A percentile compares a stretch with the other conserved stretches of the same genome.
These are phyloP conservation scores for Coleophora deauratella DNA, from an alignment of 2,888 invertebrate species.

Conservation along the genomic window DNA sequence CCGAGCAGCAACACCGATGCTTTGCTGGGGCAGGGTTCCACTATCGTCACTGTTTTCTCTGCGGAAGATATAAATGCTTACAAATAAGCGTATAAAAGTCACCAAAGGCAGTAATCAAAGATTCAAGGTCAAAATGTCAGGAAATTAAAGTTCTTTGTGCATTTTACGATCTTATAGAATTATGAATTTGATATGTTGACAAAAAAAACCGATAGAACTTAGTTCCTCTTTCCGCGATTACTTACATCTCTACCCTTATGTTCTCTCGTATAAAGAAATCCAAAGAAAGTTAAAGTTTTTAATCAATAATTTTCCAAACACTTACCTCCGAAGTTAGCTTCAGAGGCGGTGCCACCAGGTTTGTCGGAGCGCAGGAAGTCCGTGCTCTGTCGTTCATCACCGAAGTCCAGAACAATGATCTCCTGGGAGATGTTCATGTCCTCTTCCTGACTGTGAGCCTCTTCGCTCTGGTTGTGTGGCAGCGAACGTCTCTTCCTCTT, in stretches of 20 bases:
- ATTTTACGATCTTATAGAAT: no score
- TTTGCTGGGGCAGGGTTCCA: conserved; percentile 93
- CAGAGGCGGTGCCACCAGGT: conserved; percentile 74
- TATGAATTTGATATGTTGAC: no score
- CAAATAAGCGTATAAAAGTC: not conserved
- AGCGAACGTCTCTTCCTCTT: conserved; percentile 84
- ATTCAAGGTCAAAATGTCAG: no score
- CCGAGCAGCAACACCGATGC: conserved; percentile 92
- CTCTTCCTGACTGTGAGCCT: conserved; percentile 78
- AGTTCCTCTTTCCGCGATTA: no score
- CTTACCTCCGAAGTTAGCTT: conserved; percentile 83
- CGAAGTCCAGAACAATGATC: conserved; percentile 93
- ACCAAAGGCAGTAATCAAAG: no score
- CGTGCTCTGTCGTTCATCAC: conserved; percentile 87
- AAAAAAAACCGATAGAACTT: no score
- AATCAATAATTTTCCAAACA: no score
- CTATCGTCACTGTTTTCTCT: conserved; percentile 93
- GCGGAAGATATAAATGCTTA: conserved; percentile 31
- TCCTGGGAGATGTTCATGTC: conserved; percentile 96
- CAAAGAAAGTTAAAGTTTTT: no score
- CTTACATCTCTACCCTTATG: no score
- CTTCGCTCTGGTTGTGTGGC: conserved; percentile 73
- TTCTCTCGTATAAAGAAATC: no score
- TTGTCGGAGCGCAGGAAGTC: conserved; percentile 86
- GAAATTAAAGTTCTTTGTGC: no score